Conservation (phyloP, 2,797 vertebrate species). For the Amniataba percoides region DNA sequence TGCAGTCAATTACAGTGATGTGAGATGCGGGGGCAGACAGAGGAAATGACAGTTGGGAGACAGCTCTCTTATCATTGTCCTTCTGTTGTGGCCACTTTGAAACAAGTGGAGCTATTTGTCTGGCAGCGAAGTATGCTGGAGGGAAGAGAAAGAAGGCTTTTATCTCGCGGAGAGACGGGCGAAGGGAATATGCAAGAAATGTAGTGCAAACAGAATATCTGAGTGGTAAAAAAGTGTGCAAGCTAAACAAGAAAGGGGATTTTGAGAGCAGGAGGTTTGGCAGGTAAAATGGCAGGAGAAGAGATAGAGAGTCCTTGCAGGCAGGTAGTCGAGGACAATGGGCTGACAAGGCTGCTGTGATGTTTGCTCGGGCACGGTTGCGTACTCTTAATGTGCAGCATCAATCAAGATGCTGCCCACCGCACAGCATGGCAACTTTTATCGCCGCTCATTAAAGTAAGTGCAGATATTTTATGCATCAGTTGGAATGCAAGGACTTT, state of each 20-base stretch:
- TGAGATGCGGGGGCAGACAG: conserved; percentile 71
- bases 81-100: conserved; percentile 78
- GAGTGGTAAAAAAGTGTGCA: conserved; percentile 37
- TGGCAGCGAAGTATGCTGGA: conserved; percentile 61
- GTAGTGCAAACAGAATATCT: conserved; percentile 40
- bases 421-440: conserved; percentile 70
- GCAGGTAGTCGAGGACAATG: conserved; percentile 57
- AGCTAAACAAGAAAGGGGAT: conserved; percentile 38
- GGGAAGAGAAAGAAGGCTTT: conserved; percentile 56
- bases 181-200: conserved; percentile 55
- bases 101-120: conserved; percentile 81
- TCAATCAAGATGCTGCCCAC: conserved; percentile 76
- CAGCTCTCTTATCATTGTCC: conserved; percentile 80
- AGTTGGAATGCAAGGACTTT: conserved; percentile 77
- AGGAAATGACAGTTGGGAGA: conserved; percentile 78
- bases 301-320: conserved; percentile 48
- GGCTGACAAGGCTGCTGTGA: conserved; percentile 61
- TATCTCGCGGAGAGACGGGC: conserved; percentile 46
- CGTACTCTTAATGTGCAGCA: conserved; percentile 71
- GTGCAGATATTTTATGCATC: conserved; percentile 82
- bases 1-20: conserved; percentile 79
- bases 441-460: conserved; percentile 83
- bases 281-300: conserved; percentile 54
- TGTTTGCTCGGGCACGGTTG: conserved; percentile 61
- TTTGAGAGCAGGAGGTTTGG: conserved; percentile 35